phyloP scores from a whole-genome alignment of 2,888 invertebrate species.

The Metacarcinus magister region DNA sequence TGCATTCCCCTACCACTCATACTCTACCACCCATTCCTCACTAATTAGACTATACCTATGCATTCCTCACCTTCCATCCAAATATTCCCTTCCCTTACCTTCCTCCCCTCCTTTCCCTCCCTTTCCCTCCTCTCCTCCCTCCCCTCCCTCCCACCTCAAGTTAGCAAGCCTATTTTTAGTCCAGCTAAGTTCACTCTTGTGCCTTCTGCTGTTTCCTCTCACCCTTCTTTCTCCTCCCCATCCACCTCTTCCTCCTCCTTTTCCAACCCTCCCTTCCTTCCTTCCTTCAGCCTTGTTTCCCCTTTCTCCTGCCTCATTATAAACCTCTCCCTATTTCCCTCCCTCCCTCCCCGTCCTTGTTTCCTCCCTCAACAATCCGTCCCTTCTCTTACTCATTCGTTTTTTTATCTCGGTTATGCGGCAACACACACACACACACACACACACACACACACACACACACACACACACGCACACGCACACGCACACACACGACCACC shows the following conservation, averaged over 20 bases:
- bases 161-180: not conserved
- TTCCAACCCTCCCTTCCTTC: not conserved
- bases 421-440: not conserved
- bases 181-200: not conserved
- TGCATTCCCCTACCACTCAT: too few relatives aligned
- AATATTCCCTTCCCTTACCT: not conserved
- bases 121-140: not conserved
- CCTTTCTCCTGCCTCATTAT: not conserved
- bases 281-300: not conserved
- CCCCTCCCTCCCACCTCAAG: not conserved
- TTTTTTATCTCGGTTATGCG: not conserved
- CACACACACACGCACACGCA: conserved; percentile 44
- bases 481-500: conserved; percentile 16
- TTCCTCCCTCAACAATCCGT: not conserved
- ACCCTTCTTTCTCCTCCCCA: not conserved
- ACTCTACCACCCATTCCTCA: not conserved
- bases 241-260: not conserved
- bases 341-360: not conserved
- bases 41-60: not conserved
- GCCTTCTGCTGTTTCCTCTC: not conserved
- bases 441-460: not conserved
- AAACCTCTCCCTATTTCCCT: too few relatives aligned
- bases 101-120: not conserved
- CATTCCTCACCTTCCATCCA: not conserved
- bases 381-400: not conserved